Conservation (phyloP, 2,113 vertebrate species). For the Halcyon malimbica region DNA sequence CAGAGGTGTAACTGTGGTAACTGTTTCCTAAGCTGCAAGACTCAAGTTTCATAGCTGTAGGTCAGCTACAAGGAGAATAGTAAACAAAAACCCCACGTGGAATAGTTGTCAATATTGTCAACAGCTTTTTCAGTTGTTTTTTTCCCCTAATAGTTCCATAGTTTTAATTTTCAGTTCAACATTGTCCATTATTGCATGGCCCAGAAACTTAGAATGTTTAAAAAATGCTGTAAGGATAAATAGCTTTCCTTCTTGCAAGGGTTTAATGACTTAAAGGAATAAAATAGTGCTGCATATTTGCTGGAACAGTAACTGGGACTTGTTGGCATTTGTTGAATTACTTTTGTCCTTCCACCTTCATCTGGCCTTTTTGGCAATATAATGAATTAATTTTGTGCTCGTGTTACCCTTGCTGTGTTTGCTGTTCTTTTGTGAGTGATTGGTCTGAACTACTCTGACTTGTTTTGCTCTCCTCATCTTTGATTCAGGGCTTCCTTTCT, state of each 20-base stretch:
- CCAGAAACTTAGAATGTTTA: not conserved
- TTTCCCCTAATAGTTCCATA: not conserved
- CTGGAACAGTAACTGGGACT: not conserved
- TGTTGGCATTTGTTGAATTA: not conserved
- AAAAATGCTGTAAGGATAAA: not conserved
- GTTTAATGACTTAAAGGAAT: not conserved
- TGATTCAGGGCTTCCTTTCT: not conserved
- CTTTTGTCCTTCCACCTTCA: not conserved
- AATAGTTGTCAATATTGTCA: not conserved
- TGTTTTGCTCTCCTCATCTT: not conserved
- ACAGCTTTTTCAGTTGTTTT: not conserved
- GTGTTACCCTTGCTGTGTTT: rapidly evolving
- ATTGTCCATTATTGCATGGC: not conserved
- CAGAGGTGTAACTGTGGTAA: not conserved
- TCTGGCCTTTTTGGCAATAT: not conserved
- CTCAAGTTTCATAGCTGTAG: not conserved
- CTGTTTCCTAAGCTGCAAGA: not conserved
- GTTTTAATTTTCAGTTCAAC: not conserved
- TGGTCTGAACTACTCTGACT: not conserved
- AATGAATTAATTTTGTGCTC: not conserved
- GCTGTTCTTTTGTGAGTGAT: not conserved
- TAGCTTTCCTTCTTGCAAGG: not conserved
- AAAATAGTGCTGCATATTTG: not conserved
- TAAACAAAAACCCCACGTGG: not conserved
- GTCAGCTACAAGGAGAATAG: not conserved